Conservation (phyloP, 2,113 vertebrate genomes). For the Onychorhynchus coronatus region DNA sequence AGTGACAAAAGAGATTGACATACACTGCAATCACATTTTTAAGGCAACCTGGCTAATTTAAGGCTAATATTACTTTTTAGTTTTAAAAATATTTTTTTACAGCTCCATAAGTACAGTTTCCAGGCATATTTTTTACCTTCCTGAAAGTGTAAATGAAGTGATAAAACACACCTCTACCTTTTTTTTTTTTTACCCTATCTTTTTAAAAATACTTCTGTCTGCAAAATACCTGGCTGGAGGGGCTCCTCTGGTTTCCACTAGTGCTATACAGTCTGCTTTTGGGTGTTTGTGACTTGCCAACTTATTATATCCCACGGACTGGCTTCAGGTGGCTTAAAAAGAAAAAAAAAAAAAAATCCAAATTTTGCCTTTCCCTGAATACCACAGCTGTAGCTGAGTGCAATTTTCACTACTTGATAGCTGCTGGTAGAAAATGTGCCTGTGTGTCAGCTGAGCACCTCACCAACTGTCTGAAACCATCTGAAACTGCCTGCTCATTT, state of each 20-base stretch:
- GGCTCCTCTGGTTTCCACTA: neutral
- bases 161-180: neutral
- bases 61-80: neutral
- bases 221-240: neutral
- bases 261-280: neutral
- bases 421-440: neutral
- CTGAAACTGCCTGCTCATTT: neutral
- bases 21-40: neutral
- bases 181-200: neutral
- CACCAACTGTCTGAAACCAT: neutral
- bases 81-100: neutral
- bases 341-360: neutral
- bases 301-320: neutral
- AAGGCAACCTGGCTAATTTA: neutral
- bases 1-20: neutral
- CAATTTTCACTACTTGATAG: neutral
- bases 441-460: neutral
- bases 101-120: neutral
- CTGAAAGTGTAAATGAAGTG: neutral
- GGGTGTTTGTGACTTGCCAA: neutral
- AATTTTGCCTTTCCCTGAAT: neutral
- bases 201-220: neutral
- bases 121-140: neutral
- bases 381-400: neutral
- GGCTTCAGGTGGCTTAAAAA: neutral